Conservation (phyloP, 2,888 invertebrate genomes). For the Sinohyriopsis cumingii region DNA sequence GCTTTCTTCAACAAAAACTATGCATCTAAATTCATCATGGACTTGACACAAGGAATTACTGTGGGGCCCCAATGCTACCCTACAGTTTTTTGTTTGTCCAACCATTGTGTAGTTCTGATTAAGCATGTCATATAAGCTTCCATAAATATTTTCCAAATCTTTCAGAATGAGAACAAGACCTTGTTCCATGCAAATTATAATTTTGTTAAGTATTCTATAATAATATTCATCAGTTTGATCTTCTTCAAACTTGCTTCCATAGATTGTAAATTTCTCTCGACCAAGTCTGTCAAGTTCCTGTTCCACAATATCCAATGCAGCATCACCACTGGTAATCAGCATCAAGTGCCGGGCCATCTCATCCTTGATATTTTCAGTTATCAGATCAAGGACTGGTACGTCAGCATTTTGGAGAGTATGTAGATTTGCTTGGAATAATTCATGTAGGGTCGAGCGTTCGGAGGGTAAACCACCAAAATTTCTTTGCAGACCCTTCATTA, state of each 20-base stretch:
- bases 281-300: conserved; percentile 1
- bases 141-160: conserved; percentile 52
- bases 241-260: conserved; percentile 55
- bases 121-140: conserved; percentile 55
- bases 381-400: conserved; percentile 26
- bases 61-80: conserved; percentile 50
- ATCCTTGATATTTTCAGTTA: conserved; percentile 43
- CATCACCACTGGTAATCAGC: conserved; percentile 45
- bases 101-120: conserved; percentile 55
- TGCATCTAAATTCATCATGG: conserved; percentile 48
- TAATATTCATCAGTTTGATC: conserved; percentile 56
- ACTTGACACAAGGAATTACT: conserved; percentile 55
- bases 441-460: conserved; percentile 24
- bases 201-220: conserved; percentile 48
- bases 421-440: conserved; percentile 20
- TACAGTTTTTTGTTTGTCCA: conserved; percentile 46
- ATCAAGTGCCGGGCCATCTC: conserved; percentile 44
- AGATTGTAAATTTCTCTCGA: conserved; percentile 34
- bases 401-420: not conserved
- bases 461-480: conserved; percentile 49
- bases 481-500: conserved; percentile 42
- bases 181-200: conserved; percentile 57
- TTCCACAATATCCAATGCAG: conserved; percentile 39
- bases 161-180: conserved; percentile 48
- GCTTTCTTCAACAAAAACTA: conserved; percentile 49